These are phyloP conservation scores for Willowsia nigromaculata DNA, from an alignment of 2,888 invertebrate genomes.

Conservation along the genomic window DNA sequence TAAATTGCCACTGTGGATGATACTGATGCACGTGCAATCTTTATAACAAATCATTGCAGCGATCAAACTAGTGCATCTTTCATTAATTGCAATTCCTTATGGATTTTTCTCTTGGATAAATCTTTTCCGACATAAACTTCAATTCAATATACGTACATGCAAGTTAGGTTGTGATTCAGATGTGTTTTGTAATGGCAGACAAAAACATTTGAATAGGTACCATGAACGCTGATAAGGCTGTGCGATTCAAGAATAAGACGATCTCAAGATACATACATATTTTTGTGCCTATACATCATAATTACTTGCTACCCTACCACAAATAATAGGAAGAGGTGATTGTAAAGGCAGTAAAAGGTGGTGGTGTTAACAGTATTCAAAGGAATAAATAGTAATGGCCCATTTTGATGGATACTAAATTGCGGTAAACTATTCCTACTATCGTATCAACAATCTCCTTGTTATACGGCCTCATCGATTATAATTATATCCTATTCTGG, in stretches of 20 bases:
- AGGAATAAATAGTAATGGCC: background rate
- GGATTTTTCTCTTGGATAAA: background rate
- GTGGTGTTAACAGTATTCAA: background rate
- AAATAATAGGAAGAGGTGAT: too few species aligned
- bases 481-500: background rate
- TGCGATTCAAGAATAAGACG: too few species aligned
- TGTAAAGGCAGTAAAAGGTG: background rate
- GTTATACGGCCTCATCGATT: background rate
- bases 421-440: background rate
- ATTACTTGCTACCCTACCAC: too few species aligned
- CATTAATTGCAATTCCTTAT: background rate
- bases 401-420: background rate
- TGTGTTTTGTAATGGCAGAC: too few species aligned
- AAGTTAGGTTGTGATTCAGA: too few species aligned
- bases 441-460: background rate
- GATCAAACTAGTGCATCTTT: conserved; percentile 48
- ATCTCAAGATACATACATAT: too few species aligned
- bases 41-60: conserved; percentile 40
- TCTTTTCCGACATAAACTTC: too few species aligned
- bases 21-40: background rate
- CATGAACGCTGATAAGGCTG: too few species aligned
- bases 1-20: too few species aligned
- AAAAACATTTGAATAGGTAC: too few species aligned
- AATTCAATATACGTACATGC: too few species aligned
- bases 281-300: too few species aligned